Evolutionary conservation across 2,888 invertebrate genomes (phyloP), one percentile per base, ranked within the genome.

Genomic region (Melanchra persicariae): DNA sequence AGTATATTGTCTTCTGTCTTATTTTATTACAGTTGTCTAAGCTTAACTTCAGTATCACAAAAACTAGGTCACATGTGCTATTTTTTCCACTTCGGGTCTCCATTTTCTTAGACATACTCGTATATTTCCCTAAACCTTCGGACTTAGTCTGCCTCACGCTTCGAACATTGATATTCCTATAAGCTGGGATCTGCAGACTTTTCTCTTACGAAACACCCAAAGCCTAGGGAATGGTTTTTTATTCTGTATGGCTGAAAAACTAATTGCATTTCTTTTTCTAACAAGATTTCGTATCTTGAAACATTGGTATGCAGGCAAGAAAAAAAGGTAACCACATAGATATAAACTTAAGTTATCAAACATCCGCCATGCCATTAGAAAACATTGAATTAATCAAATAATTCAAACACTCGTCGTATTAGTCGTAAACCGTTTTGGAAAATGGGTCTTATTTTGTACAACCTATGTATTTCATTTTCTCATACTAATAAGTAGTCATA

Each of bases 101-200:
- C 45, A 65, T 49, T 70, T 64, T 69, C 55, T 43, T 9, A 37
- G 58, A 19, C 34, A 15, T 34, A 34, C 34, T 34, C 34, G 9
- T 62, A 58, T 75, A 77, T 77, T 64, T 58, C 26, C 70, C 43
- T 80, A 77, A 77, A 68, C 68, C 80, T 45, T 49, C 15, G 19
- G 70, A 60, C 60, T 70, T 61, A 64, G 24, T 52, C 49, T 54
- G 77, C 47, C 43, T 52, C 51, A 49, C 37, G 60, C 54, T 60
- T n/a, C 51, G 34, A 24, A 59, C 45, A 69, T 69, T 61, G 77
- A 77, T 77, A 77, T 81, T 81, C 64, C 24, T 77, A 43, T 34
- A 81, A 64, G 77, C 70, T 61, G 12, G 70, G 55, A 51, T 69
- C 62, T 63, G 49, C 49, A 76, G 22, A n/a, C 10, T 76, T 68